A percentile compares a stretch with the other conserved stretches of the same genome.
These are phyloP conservation scores for Vulpes lagopus DNA, from an alignment of 2,113 vertebrate genomes.

Conservation along the genomic window DNA sequence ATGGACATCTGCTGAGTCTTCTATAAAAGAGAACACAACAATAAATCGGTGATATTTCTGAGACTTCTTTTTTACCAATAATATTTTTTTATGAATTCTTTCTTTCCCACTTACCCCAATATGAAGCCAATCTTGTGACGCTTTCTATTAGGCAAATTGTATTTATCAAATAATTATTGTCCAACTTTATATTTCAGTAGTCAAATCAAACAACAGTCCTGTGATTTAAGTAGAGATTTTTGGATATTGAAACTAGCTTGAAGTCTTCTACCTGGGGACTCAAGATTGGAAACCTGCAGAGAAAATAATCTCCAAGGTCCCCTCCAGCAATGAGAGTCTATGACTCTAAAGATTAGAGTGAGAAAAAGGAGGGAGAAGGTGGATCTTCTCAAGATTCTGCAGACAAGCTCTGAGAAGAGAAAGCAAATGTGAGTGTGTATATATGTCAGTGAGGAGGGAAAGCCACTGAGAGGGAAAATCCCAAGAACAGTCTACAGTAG, in stretches of 20 bases:
- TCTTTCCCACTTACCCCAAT: neutral
- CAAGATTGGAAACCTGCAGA: neutral
- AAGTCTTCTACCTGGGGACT: neutral
- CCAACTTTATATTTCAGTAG: neutral
- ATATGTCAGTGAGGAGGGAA: neutral
- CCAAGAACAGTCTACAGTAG: neutral
- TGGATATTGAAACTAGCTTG: neutral
- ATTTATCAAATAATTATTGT: neutral
- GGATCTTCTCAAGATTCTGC: no score
- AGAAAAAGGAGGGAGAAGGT: neutral
- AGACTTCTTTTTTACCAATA: neutral
- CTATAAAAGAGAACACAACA: neutral
- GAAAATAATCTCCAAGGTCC: neutral
- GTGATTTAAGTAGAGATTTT: neutral
- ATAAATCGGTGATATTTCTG: neutral
- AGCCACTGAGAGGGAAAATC: neutral
- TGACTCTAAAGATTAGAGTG: neutral
- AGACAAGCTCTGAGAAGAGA: neutral
- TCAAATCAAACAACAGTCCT: neutral
- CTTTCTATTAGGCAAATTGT: slow-evolving; percentile 1
- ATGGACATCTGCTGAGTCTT: neutral
- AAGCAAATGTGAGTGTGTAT: neutral
- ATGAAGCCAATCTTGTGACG: neutral
- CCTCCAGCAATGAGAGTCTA: neutral
- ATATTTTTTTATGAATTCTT: neutral